phyloP scores from a whole-genome alignment of 2,797 vertebrate species.

The Chiloscyllium punctatum region DNA sequence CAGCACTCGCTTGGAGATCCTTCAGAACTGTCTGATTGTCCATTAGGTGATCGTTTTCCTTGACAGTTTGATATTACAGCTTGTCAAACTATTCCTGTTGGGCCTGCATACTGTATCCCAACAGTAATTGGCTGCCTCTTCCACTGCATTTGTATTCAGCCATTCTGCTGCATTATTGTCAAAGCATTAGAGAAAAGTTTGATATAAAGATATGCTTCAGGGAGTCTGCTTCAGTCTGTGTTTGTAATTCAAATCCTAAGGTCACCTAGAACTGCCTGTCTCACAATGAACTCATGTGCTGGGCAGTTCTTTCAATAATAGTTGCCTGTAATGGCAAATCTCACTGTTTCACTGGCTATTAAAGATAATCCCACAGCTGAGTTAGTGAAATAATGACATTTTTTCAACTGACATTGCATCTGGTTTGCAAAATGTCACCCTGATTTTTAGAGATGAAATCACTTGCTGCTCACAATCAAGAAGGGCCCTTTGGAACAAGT shows the following conservation, averaged over 20 bases:
- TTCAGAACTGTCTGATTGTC: background rate
- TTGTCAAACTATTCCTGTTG: slow-evolving; percentile 19
- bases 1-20: background rate
- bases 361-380: background rate
- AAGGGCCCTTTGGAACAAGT: background rate
- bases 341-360: background rate
- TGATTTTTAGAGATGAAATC: background rate
- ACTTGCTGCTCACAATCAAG: background rate
- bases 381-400: slow-evolving; percentile 9
- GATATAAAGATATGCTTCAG: background rate
- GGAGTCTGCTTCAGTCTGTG: background rate
- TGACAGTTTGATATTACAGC: slow-evolving; percentile 25
- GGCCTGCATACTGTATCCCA: background rate
- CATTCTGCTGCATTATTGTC: background rate
- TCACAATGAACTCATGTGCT: background rate
- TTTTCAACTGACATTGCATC: background rate
- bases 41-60: background rate
- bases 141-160: background rate
- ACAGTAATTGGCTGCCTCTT: slow-evolving; percentile 27
- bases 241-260: slow-evolving; percentile 14
- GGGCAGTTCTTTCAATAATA: background rate
- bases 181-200: background rate
- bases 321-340: background rate
- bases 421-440: background rate
- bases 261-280: background rate